Evolutionary conservation across 2,797 vertebrate genomes (phyloP), one percentile per base, ranked within the genome.

Genomic region (Pogonophryne albipinna): DNA sequence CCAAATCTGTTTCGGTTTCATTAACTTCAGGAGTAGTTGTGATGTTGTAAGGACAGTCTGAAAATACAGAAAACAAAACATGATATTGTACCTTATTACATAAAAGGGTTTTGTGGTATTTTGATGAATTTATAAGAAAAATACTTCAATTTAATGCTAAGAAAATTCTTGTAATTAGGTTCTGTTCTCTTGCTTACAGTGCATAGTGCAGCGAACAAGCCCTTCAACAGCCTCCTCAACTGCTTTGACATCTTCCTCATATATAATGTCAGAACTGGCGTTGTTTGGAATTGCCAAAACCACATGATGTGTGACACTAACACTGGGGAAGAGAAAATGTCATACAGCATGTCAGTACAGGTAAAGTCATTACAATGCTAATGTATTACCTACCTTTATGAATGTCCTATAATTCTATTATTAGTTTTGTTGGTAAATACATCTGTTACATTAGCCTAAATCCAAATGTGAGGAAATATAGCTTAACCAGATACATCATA

Each of bases 221-320:
- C n/a, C 1, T 0, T 0, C 0, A 10, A 45, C 5, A 14, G 74
- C 62, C 0, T 2, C 0, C 6, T 0, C 0, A 52, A 85, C 20
- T 0, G 1, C 14, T 1, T 0, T 0, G 1, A 74, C 0, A 8
- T 23, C 6, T 0, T 0, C 0, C 0, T 10, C 0, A 62, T 85
- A 89, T 14, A 14, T 0, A 0, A 0, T 0, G 0, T 12, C 3
- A 15, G 2, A 13, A 2, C 1, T 5, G 6, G 0, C 23, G 2
- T 59, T 27, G 46, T 89, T 89, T 23, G 50, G 11, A 42, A 87
- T 15, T 10, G 1, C 11, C 68, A 89, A 44, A 41, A 84, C 19
- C 49, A 89, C 81, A 2, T 87, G 17, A 66, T 89, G 81, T 23
- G 11, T 1, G 9, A 89, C 81, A 3, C 9, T 53, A 10, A 89